A percentile compares a stretch with the other conserved stretches of the same genome.
These are phyloP conservation scores for Stenotaenia linearis DNA, from an alignment of 2,888 invertebrate species.

Conservation along the genomic window DNA sequence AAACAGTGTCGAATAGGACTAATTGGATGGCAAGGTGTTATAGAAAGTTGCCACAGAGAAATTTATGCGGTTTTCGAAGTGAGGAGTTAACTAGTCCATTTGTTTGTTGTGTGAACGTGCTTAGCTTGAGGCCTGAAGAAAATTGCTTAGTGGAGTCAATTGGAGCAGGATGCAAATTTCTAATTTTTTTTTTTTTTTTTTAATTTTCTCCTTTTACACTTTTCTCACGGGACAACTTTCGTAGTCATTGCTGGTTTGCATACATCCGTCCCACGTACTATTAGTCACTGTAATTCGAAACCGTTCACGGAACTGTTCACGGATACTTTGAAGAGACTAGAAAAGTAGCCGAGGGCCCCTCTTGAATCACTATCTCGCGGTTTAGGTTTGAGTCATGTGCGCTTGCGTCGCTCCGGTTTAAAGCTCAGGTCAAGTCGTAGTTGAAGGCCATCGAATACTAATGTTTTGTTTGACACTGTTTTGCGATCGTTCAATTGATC, in stretches of 20 bases:
- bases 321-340: background rate
- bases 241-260: background rate
- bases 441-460: background rate
- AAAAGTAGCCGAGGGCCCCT: background rate
- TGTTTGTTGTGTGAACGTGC: background rate
- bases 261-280: background rate
- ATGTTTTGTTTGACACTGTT: background rate
- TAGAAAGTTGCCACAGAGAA: background rate
- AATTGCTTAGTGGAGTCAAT: background rate
- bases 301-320: constrained; percentile 5
- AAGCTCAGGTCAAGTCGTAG: background rate
- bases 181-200: background rate
- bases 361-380: background rate
- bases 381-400: background rate
- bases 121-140: background rate
- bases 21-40: background rate
- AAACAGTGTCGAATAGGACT: background rate
- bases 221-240: background rate
- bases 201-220: background rate
- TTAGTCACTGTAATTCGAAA: background rate
- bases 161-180: background rate
- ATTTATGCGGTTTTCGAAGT: background rate
- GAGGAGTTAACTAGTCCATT: constrained; percentile 5
- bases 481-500: background rate
- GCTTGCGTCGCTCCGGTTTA: background rate